Conservation (phyloP, 2,888 invertebrate species). For the Biston stratarius region DNA sequence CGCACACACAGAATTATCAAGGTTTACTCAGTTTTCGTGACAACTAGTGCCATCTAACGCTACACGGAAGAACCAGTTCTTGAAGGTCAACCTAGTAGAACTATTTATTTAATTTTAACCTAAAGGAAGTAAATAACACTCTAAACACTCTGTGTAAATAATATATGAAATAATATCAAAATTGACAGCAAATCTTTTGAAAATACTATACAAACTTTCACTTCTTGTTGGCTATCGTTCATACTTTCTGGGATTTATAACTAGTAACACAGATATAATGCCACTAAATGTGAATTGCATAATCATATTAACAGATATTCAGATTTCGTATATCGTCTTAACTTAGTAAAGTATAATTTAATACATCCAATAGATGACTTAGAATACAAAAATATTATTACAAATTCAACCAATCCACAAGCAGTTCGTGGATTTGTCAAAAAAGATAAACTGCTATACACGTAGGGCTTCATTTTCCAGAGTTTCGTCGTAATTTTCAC, state of each 20-base stretch:
- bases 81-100: too few relatives aligned
- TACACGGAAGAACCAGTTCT: neutral
- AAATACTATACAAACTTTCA: neutral
- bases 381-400: slow-evolving; percentile 8
- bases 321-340: neutral
- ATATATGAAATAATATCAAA: neutral
- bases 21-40: neutral
- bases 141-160: too few relatives aligned
- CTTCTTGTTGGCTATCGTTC: too few relatives aligned
- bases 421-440: slow-evolving; percentile 78
- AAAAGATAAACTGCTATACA: slow-evolving; percentile 71
- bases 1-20: neutral
- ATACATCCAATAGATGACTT: slow-evolving; percentile 38
- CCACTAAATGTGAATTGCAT: neutral
- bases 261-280: neutral
- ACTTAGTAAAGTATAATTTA: slow-evolving; percentile 22
- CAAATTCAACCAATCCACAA: slow-evolving; percentile 67
- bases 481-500: slow-evolving; percentile 56
- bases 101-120: too few relatives aligned
- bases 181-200: too few relatives aligned
- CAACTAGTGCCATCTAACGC: slow-evolving; percentile 17
- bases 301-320: neutral
- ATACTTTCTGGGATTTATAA: neutral
- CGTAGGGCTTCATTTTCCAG: slow-evolving; percentile 57
- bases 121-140: too few relatives aligned